phyloP scores from a whole-genome alignment of 2,113 vertebrate species.

The Cephalophus harveyi region DNA sequence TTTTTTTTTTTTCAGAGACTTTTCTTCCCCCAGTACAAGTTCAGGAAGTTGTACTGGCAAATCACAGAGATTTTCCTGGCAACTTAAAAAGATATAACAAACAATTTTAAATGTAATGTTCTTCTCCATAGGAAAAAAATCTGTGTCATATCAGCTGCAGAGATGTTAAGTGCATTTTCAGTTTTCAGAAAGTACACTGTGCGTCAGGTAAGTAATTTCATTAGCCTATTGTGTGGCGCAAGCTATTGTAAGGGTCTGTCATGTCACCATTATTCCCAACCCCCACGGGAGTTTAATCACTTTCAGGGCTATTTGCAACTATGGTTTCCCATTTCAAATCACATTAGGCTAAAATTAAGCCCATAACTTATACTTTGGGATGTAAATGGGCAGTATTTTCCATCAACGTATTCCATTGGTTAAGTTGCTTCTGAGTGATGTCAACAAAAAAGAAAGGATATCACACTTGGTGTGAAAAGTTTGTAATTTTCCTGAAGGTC shows the following conservation, averaged over 20 bases:
- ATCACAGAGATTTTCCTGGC: not conserved
- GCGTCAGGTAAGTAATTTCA: slow-evolving; percentile 28
- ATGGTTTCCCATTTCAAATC: slow-evolving; percentile 46
- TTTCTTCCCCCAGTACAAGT: not conserved
- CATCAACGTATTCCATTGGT: not conserved
- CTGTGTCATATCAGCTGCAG: not conserved
- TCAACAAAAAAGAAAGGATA: slow-evolving; percentile 49
- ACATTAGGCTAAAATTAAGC: slow-evolving; percentile 35
- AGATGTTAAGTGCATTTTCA: slow-evolving; percentile 45
- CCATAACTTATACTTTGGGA: slow-evolving; percentile 25
- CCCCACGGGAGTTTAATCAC: not conserved
- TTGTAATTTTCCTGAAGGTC: not conserved
- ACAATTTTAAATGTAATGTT: not conserved
- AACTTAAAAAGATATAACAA: slow-evolving; percentile 25
- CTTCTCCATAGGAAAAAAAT: not conserved
- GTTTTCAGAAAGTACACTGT: slow-evolving; percentile 26
- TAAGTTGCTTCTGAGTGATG: not conserved
- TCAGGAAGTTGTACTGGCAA: not conserved
- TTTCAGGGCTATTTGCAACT: not conserved
- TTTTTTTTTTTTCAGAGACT: not conserved
- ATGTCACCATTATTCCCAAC: not conserved
- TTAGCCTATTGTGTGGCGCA: not conserved
- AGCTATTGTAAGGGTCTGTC: slow-evolving; percentile 29
- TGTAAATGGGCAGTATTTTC: slow-evolving; percentile 5
- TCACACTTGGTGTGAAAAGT: slow-evolving; percentile 31